Base-by-base conservation (phyloP, 2,797 vertebrate genomes). In the Pogonophryne albipinna region DNA sequence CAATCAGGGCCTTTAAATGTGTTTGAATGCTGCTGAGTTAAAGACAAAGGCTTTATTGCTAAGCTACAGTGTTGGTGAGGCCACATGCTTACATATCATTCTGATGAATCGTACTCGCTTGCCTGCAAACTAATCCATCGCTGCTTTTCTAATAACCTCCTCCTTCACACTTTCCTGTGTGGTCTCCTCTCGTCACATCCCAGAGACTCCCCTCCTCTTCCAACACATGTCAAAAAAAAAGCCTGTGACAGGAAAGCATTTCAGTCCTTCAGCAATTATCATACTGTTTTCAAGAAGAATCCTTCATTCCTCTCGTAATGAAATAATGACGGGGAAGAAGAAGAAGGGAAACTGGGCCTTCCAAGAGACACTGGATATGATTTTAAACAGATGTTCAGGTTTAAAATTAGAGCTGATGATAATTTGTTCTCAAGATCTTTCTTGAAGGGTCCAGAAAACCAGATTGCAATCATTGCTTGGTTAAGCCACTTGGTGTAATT, bases 181-280 rank as follows among this genome's bases (percentile, higher is more conserved):
- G 92, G 91, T 91, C 90, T 71, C 20, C 52, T 62, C 49, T 17
- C 7, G 50, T 60, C 83, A 72, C 83, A 64, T 88, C 80, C 50
- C 51, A 10, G 62, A 61, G 38, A 52, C 76, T 70, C 74, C 83
- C 10, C 69, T 76, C 42, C 14, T 46, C 41, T 20, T 53, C 65
- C 19, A 89, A 74, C 80, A 81, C 81, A 85, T 80, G 83, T 85
- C 76, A 82, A 68, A 84, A 79, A 90, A 89, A 89, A 87, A 68
- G 69, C 72, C 60, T 89, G 61, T 73, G 82, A 85, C 81, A 80
- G 84, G 52, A 84, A 74, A 75, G 78, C 76, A 61, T 90, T 88
- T 87, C 20, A 91, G 89, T 92, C 92, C 87, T 92, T 92, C 89
- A 88, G 87, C 76, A 85, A 76, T 92, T 86, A 92, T 92, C 87